Base-by-base conservation (phyloP, 2,113 vertebrate genomes). In the Pogonocichla stellata region DNA sequence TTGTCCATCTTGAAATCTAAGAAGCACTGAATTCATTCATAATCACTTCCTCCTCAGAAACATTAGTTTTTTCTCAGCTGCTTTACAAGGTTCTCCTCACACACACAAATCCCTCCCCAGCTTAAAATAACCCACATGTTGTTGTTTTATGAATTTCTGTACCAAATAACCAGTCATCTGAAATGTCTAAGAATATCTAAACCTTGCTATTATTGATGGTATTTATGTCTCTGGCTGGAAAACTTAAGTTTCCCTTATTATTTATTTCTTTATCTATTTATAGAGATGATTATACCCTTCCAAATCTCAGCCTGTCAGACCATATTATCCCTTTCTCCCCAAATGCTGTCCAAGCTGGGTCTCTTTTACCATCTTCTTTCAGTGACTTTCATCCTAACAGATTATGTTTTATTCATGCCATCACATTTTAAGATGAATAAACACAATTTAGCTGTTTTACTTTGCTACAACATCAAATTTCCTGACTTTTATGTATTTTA, bases 221-320 rank as follows among this genome's bases (percentile, higher is more conserved):
- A 92, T 95, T 95, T 95, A 91, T 65, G 42, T 92, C 73, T 87
- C 6, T 64, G 93, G 71, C 91, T 95, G 81, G 81, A 94, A 94
- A 74, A 67, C 58, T n/a, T 67, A 88, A 57, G 61, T 91, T 57
- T 79, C 22, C 45, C n/a, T 78, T 75, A 47, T 91, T 93, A 88
- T 90, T 95, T 95, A 85, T 94, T 96, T 94, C 17, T 94, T 61
- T 60, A 79, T 92, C 86, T 94, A 82, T 95, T 94, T 95, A 85
- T 90, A 87, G 85, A 94, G 40, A 82, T 94, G 57, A 91, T 90
- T 91, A 82, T 60, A 70, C 42, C 86, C 31, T 95, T 92, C 61
- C 81, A 93, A 91, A 90, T 94, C 85, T 88, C 54, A 85, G 48
- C 74, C 42, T 91, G 66, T 88, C 78, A 92, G 62, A 72, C 58